A percentile compares a stretch with the other conserved stretches of the same genome.
phyloP scores from a whole-genome alignment of 2,113 vertebrate genomes.

The Thymallus thymallus region DNA sequence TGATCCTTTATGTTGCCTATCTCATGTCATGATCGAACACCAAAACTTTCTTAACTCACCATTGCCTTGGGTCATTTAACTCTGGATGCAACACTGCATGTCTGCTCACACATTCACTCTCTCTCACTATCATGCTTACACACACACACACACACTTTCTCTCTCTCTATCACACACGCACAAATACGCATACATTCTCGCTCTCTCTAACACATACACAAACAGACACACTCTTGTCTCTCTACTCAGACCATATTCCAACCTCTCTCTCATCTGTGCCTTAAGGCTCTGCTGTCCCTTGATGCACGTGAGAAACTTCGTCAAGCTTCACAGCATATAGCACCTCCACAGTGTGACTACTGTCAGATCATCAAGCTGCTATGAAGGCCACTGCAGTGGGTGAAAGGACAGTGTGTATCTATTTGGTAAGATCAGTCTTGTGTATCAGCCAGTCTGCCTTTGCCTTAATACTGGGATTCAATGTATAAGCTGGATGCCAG shows the following conservation, averaged over 20 bases:
- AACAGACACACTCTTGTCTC: neutral
- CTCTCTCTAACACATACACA: neutral
- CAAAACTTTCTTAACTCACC: neutral
- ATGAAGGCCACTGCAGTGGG: neutral
- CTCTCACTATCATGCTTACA: neutral
- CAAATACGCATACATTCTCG: neutral
- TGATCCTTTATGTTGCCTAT: too few species aligned
- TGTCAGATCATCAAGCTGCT: slow-evolving; percentile 49
- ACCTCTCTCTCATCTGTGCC: neutral
- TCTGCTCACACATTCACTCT: neutral
- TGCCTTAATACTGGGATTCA: neutral
- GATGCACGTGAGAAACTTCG: slow-evolving; percentile 54
- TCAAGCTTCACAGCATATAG: slow-evolving; percentile 30
- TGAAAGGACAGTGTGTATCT: neutral
- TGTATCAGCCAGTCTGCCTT: neutral
- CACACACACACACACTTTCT: neutral
- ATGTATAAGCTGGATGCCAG: neutral
- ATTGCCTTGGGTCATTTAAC: neutral
- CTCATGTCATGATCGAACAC: neutral
- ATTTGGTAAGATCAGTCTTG: neutral
- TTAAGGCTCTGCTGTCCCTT: slow-evolving; percentile 53
- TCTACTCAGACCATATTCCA: neutral
- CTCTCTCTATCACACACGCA: neutral
- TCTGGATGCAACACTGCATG: neutral
- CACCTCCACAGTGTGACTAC: slow-evolving; percentile 45